These are phyloP conservation scores for Cepphus grylle DNA, from an alignment of 2,113 vertebrate species.

Conservation along the genomic window DNA sequence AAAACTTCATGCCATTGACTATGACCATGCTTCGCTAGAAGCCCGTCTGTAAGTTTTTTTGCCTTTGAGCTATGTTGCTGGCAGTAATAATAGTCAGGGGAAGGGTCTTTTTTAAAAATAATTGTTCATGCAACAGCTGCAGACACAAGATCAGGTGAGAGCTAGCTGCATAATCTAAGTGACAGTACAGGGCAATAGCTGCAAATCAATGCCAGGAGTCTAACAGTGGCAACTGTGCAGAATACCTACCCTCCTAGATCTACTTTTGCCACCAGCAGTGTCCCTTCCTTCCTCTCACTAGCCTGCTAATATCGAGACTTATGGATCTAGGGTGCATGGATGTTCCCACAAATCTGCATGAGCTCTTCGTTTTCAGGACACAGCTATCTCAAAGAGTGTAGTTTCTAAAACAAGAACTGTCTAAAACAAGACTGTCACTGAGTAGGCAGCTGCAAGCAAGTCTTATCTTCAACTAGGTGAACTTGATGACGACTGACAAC, in stretches of 20 bases:
- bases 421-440: not conserved
- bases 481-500: not conserved
- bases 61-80: not conserved
- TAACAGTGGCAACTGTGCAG: not conserved
- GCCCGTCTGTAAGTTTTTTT: not conserved
- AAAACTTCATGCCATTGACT: not conserved
- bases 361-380: not conserved
- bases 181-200: not conserved
- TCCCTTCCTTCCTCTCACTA: not conserved
- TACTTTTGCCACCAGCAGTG: not conserved
- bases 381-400: not conserved
- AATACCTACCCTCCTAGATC: not conserved
- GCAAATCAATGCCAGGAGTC: not conserved
- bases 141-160: not conserved
- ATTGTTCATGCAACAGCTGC: not conserved
- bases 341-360: not conserved
- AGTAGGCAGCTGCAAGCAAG: not conserved
- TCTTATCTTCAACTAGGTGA: not conserved
- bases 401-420: not conserved
- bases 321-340: not conserved
- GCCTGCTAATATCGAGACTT: not conserved
- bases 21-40: not conserved
- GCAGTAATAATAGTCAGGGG: not conserved
- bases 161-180: not conserved
- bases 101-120: not conserved